Evolutionary conservation across 2,888 invertebrate species (phyloP), one percentile per base, ranked within the genome.

Genomic region (Epicampocera succincta): DNA sequence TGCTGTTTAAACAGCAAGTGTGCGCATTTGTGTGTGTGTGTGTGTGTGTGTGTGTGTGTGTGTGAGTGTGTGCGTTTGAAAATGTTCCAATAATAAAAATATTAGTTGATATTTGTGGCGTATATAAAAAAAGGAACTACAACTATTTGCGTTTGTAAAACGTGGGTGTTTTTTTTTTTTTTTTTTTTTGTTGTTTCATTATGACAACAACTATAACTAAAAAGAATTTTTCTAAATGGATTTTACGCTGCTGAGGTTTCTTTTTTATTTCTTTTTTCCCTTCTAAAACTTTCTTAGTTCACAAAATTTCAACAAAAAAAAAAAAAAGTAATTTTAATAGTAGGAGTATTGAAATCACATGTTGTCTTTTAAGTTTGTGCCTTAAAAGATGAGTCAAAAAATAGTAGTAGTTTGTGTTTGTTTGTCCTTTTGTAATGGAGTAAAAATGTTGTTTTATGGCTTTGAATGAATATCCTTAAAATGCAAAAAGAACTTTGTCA

Each of bases 181-280:
- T n/a, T n/a, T n/a, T n/a, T n/a, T n/a, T n/a, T 71, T 65, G 77
- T 75, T 68, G 46, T 74, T 82, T 73, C 56, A 58, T 82, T 74
- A 40, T 38, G 42, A 3, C n/a, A 65, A 29, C 4, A 68, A 52
- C n/a, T n/a, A 48, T 1, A 19, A 60, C 33, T 8, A 19, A 38
- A 48, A 25, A 42, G 33, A 60, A 25, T 46, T 29, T 85, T 87
- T 87, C 86, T 86, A 86, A 88, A 88, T 87, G 87, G 88, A 87
- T 87, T 86, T 87, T 88, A 88, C 88, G 87, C 87, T 86, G 86
- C 87, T 88, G 86, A 86, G 86, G 87, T 87, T 68, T 60, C n/a
- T 40, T 52, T 54, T 25, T 25, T 48, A 13, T 9, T 71, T 63
- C 15, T 44, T 54, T 11, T 69, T 60, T n/a, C n/a, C n/a, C 12